Evolutionary conservation across 2,888 invertebrate species (phyloP).

Genomic region (Nomada ruficornis): DNA sequence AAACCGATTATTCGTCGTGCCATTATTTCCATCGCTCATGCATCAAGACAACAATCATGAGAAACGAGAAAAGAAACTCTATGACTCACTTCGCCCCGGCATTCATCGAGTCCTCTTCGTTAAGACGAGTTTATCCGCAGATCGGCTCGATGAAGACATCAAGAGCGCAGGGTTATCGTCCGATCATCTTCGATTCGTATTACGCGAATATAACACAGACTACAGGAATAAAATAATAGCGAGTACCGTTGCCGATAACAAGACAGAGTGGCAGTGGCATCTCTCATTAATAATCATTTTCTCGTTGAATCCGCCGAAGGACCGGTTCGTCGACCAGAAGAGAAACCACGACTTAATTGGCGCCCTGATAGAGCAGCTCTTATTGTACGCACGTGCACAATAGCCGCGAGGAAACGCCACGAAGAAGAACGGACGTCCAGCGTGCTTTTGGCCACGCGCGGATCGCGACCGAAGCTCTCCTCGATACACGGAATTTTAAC

Average conservation of each 20-base stretch:
- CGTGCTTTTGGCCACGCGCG: conserved; percentile 34
- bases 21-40: conserved; percentile 6
- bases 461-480: conserved; percentile 37
- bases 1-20: not conserved
- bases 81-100: not conserved
- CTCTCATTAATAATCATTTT: conserved; percentile 65
- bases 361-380: conserved; percentile 47
- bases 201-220: not conserved
- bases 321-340: conserved; percentile 57
- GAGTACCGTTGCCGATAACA: conserved; percentile 43
- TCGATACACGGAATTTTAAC: conserved; percentile 56
- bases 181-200: not conserved
- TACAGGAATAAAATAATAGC: not conserved
- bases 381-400: conserved; percentile 50
- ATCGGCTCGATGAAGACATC: conserved; percentile 48
- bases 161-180: not conserved
- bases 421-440: conserved; percentile 21
- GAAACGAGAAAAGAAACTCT: not conserved
- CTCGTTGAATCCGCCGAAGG: conserved; percentile 50
- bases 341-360: conserved; percentile 62
- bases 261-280: conserved; percentile 48
- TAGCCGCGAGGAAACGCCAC: conserved; percentile 15
- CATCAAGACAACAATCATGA: not conserved
- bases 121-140: not conserved
- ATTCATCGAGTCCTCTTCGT: not conserved